Base-by-base conservation (phyloP, 2,113 vertebrate species). In the Synodontis membranacea region DNA sequence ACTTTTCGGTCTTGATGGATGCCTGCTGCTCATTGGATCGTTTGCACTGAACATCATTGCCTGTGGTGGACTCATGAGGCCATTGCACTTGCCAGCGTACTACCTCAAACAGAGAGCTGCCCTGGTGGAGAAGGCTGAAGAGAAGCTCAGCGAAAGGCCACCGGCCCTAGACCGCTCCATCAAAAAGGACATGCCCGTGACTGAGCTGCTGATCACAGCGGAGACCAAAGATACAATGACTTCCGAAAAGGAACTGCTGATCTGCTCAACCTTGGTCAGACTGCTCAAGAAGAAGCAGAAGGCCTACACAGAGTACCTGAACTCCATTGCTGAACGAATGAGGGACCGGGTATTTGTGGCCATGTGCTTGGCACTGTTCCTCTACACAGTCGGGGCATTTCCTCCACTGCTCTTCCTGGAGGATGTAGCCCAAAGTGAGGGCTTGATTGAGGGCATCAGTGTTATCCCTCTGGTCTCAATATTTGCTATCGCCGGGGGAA, bases 1-100 rank as follows among this genome's bases (percentile, higher is more conserved):
- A 28, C 89, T 96, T 1, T 97, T 96, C 1, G 96, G 96, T 44
- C 88, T 97, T 74, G 95, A 97, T 70, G 97, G 96, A 25, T 97
- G 97, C 86, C 92, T 97, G 87, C 92, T 97, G 60, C 96, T 97
- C 68, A 94, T 95, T 72, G 97, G 97, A 0, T 96, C 96, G 0
- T 89, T 97, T 72, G 95, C 96, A 83, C 92, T 97, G 80, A 97
- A 97, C 84, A 96, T 97, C 89, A 91, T 97, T 88, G 95, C 96
- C 25, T 97, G 96, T 89, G 97, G 96, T 81, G 96, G 96, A 86
- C 92, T 96, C 39, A 97, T 97, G 96, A 94, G 97, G 89, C 96
- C 97, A 1, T 19, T 97, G 84, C 91, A 92, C 19, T 75, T 88
- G 37, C 82, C 92, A 2, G 56, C 76, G 42, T 90, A 92, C 82